phyloP scores from a whole-genome alignment of 2,888 invertebrate species.

The Xanthia icteritia region DNA sequence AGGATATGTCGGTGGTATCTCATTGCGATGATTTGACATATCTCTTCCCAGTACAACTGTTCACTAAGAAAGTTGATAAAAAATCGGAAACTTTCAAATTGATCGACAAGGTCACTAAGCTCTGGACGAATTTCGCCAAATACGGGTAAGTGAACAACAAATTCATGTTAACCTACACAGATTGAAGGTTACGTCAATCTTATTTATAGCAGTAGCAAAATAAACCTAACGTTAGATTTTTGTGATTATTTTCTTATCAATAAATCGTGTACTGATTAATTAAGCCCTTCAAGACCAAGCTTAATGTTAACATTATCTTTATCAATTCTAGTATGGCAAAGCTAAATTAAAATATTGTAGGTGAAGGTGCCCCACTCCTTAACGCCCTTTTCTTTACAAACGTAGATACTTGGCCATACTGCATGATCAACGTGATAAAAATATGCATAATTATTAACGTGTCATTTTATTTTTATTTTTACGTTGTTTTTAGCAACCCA shows the following conservation, averaged over 20 bases:
- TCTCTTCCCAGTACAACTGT: conserved; percentile 70
- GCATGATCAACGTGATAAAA: neutral
- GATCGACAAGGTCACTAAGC: conserved; percentile 74
- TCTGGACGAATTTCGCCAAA: conserved; percentile 85
- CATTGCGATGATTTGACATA: conserved; percentile 79
- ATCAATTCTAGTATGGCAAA: neutral
- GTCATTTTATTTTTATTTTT: neutral
- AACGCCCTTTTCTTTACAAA: neutral
- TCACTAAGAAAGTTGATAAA: conserved; percentile 65
- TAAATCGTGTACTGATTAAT: no score
- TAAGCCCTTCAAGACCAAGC: neutral
- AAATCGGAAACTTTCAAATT: conserved; percentile 71
- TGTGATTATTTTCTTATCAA: neutral
- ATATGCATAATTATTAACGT: neutral
- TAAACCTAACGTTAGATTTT: neutral
- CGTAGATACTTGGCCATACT: neutral
- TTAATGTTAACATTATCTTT: neutral
- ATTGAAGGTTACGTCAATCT: neutral
- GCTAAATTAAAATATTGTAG: neutral
- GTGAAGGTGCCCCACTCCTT: neutral
- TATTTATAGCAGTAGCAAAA: neutral
- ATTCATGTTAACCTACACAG: neutral
- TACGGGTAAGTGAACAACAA: conserved; percentile 74
- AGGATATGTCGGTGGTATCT: conserved; percentile 64
- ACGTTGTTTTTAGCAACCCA: conserved; percentile 72